phyloP scores from a whole-genome alignment of 2,797 vertebrate genomes.

The Danio kyathit region DNA sequence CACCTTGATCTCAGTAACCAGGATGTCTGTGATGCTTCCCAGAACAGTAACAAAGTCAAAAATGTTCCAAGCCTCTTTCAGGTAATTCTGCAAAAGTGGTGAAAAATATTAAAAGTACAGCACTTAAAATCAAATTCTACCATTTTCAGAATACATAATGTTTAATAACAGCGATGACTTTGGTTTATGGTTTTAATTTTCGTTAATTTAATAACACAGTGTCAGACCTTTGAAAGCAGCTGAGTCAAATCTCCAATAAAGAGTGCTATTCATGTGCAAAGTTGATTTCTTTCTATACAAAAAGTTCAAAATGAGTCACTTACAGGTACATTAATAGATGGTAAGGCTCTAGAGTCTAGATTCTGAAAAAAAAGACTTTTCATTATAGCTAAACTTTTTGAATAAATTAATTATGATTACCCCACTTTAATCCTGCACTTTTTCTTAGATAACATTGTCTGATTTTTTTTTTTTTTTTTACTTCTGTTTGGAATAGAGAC shows the following conservation, averaged over 20 bases:
- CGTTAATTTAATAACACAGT: no score
- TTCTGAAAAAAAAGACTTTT: not conserved
- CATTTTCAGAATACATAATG: no score
- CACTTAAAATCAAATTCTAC: no score
- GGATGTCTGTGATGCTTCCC: conserved; percentile 98
- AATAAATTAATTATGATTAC: not conserved
- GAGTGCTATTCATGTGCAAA: not conserved
- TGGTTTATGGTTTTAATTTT: no score
- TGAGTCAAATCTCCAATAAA: not conserved
- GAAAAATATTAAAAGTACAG: conserved; percentile 1
- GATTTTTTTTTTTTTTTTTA: not conserved
- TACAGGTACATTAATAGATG: not conserved
- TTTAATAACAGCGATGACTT: no score
- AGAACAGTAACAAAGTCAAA: conserved; percentile 99
- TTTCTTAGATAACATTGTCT: not conserved
- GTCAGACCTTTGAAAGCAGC: not conserved
- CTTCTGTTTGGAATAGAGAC: no score
- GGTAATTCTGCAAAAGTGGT: conserved; percentile 87
- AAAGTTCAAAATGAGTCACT: not conserved
- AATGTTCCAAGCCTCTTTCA: conserved; percentile 97
- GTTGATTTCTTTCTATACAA: not conserved
- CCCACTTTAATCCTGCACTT: not conserved
- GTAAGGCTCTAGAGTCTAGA: no score
- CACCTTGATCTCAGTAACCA: conserved; percentile 98
- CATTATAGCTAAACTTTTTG: not conserved